Evolutionary conservation across 2,113 vertebrate genomes (phyloP).

Genomic region (Hemichromis elongatus): DNA sequence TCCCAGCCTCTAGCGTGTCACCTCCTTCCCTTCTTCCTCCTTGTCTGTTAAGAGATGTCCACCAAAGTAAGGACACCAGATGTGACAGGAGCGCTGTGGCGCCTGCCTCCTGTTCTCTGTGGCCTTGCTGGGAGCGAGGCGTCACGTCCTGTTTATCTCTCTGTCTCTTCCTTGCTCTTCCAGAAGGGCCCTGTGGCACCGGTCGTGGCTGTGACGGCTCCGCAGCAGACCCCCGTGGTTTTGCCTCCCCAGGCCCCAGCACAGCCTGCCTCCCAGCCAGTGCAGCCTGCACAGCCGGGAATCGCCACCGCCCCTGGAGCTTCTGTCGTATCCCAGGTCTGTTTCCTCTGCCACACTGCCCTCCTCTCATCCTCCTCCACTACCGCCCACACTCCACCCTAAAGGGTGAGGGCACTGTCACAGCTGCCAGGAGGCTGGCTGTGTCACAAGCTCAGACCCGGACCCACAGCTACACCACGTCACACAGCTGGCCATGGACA

Average conservation of each 20-base stretch:
- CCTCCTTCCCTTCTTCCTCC: conserved; percentile 28
- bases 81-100: conserved; percentile 67
- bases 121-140: conserved; percentile 72
- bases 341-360: not conserved
- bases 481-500: conserved; percentile 53
- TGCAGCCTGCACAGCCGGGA: conserved; percentile 60
- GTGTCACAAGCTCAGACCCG: conserved; percentile 35
- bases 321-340: conserved; percentile 79
- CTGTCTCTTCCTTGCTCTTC: conserved; percentile 63
- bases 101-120: conserved; percentile 70
- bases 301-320: conserved; percentile 72
- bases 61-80: conserved; percentile 60
- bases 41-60: conserved; percentile 62
- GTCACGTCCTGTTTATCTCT: conserved; percentile 77
- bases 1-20: conserved; percentile 17
- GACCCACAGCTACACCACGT: conserved; percentile 9
- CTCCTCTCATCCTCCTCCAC: not conserved
- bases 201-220: conserved; percentile 66
- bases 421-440: conserved; percentile 60
- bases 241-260: conserved; percentile 56
- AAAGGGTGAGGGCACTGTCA: conserved; percentile 42
- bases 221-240: conserved; percentile 69
- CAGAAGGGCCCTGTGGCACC: conserved; percentile 73
- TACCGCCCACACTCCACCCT: not conserved
- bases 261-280: conserved; percentile 60